Conservation (phyloP, 2,888 invertebrate genomes). For the Gerosis bhagava region DNA sequence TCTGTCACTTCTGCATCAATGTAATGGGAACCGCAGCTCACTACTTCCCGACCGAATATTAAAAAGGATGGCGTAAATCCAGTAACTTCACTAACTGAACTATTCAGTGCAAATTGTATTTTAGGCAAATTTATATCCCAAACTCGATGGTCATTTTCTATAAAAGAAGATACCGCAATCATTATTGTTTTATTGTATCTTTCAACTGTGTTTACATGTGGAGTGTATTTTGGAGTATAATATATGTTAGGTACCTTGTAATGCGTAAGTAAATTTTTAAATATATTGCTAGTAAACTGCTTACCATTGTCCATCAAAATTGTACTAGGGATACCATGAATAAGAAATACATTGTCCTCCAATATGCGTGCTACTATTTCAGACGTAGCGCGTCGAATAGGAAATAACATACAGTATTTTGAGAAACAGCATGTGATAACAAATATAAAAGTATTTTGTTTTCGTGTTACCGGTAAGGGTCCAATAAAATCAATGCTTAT, state of each 20-base stretch:
- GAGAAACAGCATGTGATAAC: constrained; percentile 10
- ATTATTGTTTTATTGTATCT: constrained; percentile 36
- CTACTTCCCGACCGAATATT: constrained; percentile 31
- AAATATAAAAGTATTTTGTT: constrained; percentile 10
- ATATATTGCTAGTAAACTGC: constrained; percentile 19
- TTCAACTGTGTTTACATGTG: constrained; percentile 24
- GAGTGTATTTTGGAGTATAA: constrained; percentile 21
- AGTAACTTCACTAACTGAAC: constrained; percentile 34
- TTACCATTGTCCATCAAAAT: constrained; percentile 23
- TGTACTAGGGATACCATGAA: constrained; percentile 29
- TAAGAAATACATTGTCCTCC: constrained; percentile 7
- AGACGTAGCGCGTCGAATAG: constrained; percentile 17
- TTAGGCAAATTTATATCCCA: constrained; percentile 34
- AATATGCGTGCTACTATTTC: constrained; percentile 1
- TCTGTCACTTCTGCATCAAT: background rate
- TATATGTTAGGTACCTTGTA: constrained; percentile 22
- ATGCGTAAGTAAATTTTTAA: constrained; percentile 4
- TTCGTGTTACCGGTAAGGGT: constrained; percentile 18
- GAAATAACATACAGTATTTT: constrained; percentile 22
- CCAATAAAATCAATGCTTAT: constrained; percentile 21
- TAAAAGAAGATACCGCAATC: constrained; percentile 25
- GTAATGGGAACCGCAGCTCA: no score
- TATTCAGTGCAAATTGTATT: constrained; percentile 35
- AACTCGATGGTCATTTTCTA: constrained; percentile 32
- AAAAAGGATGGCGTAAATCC: constrained; percentile 32